Evolutionary conservation across 2,113 vertebrate species (phyloP), one percentile per base, ranked within the genome.

Genomic region (Notechis scutatus): DNA sequence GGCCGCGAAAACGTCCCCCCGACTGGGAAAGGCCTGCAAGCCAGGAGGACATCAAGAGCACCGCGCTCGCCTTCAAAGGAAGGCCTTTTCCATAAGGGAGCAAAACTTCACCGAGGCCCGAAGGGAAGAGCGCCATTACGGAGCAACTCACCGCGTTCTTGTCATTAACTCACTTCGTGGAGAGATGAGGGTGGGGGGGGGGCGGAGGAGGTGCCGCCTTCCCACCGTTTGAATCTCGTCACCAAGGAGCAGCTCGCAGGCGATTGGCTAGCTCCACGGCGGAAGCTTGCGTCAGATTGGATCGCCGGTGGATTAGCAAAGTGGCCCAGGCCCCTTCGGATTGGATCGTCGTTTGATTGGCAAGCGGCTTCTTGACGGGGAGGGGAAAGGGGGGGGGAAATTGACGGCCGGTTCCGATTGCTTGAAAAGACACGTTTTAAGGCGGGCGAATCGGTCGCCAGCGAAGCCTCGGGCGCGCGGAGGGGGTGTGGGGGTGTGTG

Each of bases 211-310:
- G 23, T 74, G 26, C n/a, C 3, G n/a, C 50, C 50, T 92, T 42
- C 39, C 47, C 64, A 24, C n/a, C 5, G 52, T 92, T 92, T 92
- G 88, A 92, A 92, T 89, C 57, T 50, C 92, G 87, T 47, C 87
- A 20, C 87, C 47, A 4, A 24, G 23, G 24, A 54, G 11, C 10
- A 89, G 23, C 34, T 57, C 7, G 26, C 42, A 57, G 26, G 1
- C 47, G 92, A 92, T 92, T 90, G 69, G 92, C 26, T 45, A n/a
- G 14, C 11, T 18, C 20, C 3, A 26, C 29, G 5, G 9, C 2
- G 11, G 47, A 55, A 10, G 57, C 1, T 4, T 9, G 2, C 20
- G 42, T 14, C 14, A 5, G 3, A 52, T 92, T 88, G 91, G 86
- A 18, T 12, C 0, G 7, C 0, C 0, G 6, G 8, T 69, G 29